Base-by-base conservation (phyloP, 2,888 invertebrate species). In the Drosophila emarginata region DNA sequence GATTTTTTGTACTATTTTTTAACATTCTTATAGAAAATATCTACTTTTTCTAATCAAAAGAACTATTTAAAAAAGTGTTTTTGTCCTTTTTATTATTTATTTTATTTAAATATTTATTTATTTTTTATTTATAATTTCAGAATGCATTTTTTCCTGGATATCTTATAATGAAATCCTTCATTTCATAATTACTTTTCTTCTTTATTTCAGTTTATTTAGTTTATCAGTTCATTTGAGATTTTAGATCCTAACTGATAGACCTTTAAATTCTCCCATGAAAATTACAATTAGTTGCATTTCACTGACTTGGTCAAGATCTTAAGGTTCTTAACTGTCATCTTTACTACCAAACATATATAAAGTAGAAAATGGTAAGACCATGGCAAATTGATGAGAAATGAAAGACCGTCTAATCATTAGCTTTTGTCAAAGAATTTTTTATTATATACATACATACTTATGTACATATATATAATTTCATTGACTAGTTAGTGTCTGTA, bases 371-470 rank as follows among this genome's bases (percentile, higher is more conserved):
- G 32, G 9, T 58, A 64, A 23, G 18, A 71, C 67, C 81, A 58
- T 81, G 71, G 72, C 79, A 57, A 81, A 84, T 81, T 72, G 77
- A 72, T 77, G 71, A 64, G 54, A 64, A 77, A 36, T 61, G 67
- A 60, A 79, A 61, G 59, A 66, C 54, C 57, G 45, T 58, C 59
- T 60, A 68, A 80, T 74, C 82, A 82, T 82, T 82, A 72, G 67
- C 63, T 62, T 64, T 65, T 72, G 64, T 72, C 70, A 18, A 23
- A 50, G 21, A 9, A n/a, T 7, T 23, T 28, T n/a, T n/a, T n/a
- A n/a, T n/a, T n/a, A n/a, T n/a, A n/a, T n/a, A 28, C 2, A 23
- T 23, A 23, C 4, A 23, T 39, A 23, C 15, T 26, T 36, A 28
- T 28, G 9, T n/a, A n/a, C n/a, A 18, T 45, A 23, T 23, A 2